Evolutionary conservation across 1,140 invertebrate genomes (phyloP).

Genomic region (Drosophila novamexicana): DNA sequence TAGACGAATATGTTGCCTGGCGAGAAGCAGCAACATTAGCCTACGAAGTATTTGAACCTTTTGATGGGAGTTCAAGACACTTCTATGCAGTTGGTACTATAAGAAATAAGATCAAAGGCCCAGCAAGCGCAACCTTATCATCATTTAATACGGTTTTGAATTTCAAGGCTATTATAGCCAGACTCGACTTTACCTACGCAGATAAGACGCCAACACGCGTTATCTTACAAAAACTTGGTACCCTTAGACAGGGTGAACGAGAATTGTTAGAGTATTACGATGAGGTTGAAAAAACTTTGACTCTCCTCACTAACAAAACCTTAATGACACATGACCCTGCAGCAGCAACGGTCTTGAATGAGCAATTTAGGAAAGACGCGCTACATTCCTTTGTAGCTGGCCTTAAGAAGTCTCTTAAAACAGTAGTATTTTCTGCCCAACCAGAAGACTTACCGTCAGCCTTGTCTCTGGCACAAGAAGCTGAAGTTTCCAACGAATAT

Average conservation of each 20-base stretch:
- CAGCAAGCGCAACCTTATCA: not conserved
- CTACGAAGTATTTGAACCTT: not conserved
- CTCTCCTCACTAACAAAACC: not conserved
- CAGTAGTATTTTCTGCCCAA: no score
- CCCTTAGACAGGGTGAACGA: not conserved
- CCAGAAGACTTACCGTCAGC: no score
- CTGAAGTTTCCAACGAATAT: not conserved
- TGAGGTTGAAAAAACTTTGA: no score
- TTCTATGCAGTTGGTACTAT: not conserved
- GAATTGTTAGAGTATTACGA: not conserved
- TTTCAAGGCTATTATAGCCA: not conserved
- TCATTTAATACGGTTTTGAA: not conserved
- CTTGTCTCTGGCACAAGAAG: no score
- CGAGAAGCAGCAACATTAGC: not conserved
- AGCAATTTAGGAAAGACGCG: no score
- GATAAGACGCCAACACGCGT: not conserved
- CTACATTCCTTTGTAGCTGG: no score
- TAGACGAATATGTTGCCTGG: not conserved
- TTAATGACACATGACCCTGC: no score
- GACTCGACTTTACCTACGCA: not conserved
- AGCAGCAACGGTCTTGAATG: no score
- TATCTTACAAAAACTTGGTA: not conserved
- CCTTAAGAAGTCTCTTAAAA: no score
- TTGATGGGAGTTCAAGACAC: not conserved
- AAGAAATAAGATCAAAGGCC: not conserved